phyloP scores from a whole-genome alignment of 1,140 invertebrate genomes.

The Aphelinus certus region DNA sequence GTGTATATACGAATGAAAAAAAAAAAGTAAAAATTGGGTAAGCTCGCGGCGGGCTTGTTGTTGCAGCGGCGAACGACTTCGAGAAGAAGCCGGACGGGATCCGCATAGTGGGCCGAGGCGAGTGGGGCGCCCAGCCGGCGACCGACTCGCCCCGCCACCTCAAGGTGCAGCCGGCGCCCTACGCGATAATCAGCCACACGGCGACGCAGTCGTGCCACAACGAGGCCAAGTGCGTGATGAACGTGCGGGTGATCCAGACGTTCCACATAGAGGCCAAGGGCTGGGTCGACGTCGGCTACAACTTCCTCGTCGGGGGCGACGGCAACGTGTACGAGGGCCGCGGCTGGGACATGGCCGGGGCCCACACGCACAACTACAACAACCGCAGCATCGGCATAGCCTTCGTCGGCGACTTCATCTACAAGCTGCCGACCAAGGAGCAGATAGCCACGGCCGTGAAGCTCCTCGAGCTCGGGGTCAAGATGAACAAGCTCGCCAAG shows the following conservation, averaged over 20 bases:
- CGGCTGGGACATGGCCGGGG: constrained; percentile 76
- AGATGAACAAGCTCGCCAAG: constrained; percentile 66
- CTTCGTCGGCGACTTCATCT: constrained; percentile 71
- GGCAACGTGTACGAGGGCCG: constrained; percentile 77
- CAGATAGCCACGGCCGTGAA: constrained; percentile 69
- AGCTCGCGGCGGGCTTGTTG: background rate
- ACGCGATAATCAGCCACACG: constrained; percentile 82
- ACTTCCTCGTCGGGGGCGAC: constrained; percentile 73
- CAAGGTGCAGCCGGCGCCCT: constrained; percentile 70
- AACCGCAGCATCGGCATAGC: constrained; percentile 74
- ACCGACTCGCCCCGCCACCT: constrained; percentile 17
- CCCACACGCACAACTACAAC: constrained; percentile 78
- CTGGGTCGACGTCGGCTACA: constrained; percentile 66
- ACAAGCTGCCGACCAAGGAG: constrained; percentile 64
- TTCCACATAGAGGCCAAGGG: constrained; percentile 77
- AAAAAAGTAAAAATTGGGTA: background rate
- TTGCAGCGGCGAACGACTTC: constrained; percentile 24
- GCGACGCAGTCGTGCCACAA: constrained; percentile 67
- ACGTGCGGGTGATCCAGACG: constrained; percentile 72
- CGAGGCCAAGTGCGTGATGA: constrained; percentile 62
- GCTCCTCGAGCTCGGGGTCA: constrained; percentile 71
- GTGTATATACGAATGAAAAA: background rate
- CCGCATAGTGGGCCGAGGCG: background rate
- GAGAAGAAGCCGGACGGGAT: background rate
- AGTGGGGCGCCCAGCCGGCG: constrained; percentile 29